phyloP scores from a whole-genome alignment of 1,140 invertebrate species.

The Berghia stephanieae region DNA sequence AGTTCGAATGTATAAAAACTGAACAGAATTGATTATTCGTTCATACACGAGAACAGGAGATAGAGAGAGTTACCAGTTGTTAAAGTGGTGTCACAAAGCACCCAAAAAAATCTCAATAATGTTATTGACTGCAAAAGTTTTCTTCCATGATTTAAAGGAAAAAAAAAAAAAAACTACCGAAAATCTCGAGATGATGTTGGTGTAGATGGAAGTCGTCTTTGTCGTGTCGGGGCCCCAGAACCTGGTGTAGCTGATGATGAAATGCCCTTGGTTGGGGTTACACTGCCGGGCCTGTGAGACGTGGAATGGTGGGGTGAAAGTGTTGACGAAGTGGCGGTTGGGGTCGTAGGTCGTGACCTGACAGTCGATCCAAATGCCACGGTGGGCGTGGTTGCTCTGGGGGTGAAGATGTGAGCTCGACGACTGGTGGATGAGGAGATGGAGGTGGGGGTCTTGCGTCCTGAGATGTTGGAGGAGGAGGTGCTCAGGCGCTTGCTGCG shows the following conservation, averaged over 20 bases:
- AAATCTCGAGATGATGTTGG: not conserved
- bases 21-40: too few relatives aligned
- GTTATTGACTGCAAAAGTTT: not conserved
- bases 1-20: too few relatives aligned
- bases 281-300: constrained; percentile 40
- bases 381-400: constrained; percentile 45
- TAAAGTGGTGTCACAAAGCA: not conserved
- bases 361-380: constrained; percentile 40
- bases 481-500: constrained; percentile 46
- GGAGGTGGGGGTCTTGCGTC: constrained; percentile 41
- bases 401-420: constrained; percentile 32
- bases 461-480: constrained; percentile 45
- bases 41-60: too few relatives aligned
- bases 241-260: constrained; percentile 18
- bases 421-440: constrained; percentile 33
- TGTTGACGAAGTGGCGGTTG: constrained; percentile 40
- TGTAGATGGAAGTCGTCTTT: constrained; percentile 30
- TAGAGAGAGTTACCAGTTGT: too few relatives aligned
- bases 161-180: constrained; percentile 18
- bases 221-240: constrained; percentile 24
- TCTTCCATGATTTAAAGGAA: not conserved
- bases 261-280: constrained; percentile 42
- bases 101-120: not conserved
- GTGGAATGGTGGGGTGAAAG: constrained; percentile 30
- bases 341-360: constrained; percentile 43